Evolutionary conservation across 2,797 vertebrate genomes (phyloP).

Genomic region (Enteromius argenteus): DNA sequence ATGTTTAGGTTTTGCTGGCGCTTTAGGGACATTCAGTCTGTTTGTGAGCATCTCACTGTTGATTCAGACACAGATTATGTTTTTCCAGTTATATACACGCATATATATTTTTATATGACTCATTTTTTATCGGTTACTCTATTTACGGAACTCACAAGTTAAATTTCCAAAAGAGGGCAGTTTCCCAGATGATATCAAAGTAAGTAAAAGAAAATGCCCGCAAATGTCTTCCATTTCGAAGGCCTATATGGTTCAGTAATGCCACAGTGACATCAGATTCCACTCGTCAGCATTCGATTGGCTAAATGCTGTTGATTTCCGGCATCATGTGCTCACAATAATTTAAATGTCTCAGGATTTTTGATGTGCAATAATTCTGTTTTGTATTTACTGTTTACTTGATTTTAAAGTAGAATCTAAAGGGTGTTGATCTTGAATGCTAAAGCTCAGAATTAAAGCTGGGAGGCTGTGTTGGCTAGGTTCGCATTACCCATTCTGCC

Average conservation of each 20-base stretch:
- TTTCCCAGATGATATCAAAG: slow-evolving; percentile 57
- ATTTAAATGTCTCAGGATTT: slow-evolving; percentile 24
- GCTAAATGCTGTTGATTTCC: slow-evolving; percentile 12
- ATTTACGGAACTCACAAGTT: slow-evolving; percentile 50
- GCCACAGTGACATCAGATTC: slow-evolving; percentile 59
- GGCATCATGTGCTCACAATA: neutral
- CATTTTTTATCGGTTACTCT: slow-evolving; percentile 56
- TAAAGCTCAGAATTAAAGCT: neutral
- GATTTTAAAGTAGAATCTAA: neutral
- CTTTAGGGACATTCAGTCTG: slow-evolving; percentile 29
- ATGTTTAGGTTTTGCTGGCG: slow-evolving; percentile 41
- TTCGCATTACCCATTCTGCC: neutral
- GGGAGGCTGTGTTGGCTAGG: neutral
- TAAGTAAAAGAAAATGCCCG: slow-evolving; percentile 35
- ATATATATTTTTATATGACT: slow-evolving; percentile 51
- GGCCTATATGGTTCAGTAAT: slow-evolving; percentile 37
- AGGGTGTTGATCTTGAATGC: neutral
- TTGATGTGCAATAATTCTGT: neutral
- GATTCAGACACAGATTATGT: slow-evolving; percentile 53
- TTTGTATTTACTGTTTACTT: neutral
- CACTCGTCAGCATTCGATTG: slow-evolving; percentile 31
- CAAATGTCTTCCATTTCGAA: slow-evolving; percentile 46
- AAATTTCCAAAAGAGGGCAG: slow-evolving; percentile 53
- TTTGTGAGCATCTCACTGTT: slow-evolving; percentile 22
- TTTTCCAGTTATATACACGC: slow-evolving; percentile 50